These are phyloP conservation scores for Callitettix versicolor DNA, from an alignment of 1,140 invertebrate species.

Conservation along the genomic window DNA sequence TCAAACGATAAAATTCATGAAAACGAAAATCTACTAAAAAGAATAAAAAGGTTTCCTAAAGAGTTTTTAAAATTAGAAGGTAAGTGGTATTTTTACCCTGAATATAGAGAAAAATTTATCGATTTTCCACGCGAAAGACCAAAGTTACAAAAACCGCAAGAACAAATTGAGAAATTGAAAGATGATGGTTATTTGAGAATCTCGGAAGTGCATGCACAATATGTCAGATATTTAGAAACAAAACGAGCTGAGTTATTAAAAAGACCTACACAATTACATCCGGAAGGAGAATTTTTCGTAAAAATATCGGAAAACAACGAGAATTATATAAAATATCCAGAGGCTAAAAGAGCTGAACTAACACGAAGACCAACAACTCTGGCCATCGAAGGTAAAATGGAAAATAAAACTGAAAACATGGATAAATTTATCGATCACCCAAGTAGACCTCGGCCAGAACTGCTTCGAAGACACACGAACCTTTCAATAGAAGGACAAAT, in stretches of 20 bases:
- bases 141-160: conserved; percentile 3
- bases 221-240: conserved; percentile 4
- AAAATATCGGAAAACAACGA: conserved; percentile 14
- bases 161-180: neutral
- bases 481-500: conserved; percentile 22
- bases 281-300: conserved; percentile 18
- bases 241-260: conserved; percentile 1
- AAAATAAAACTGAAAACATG: conserved; percentile 14
- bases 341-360: conserved; percentile 10
- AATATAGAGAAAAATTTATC: conserved; percentile 20
- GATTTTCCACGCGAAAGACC: conserved; percentile 16
- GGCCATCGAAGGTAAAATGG: conserved; percentile 12
- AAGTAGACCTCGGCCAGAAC: conserved; percentile 6
- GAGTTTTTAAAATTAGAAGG: conserved; percentile 15
- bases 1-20: too few species aligned
- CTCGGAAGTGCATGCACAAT: conserved; percentile 10
- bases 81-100: conserved; percentile 11
- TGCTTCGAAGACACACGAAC: conserved; percentile 18
- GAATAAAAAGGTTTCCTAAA: too few species aligned
- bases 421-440: conserved; percentile 19
- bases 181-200: neutral
- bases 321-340: conserved; percentile 6
- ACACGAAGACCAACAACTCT: conserved; percentile 19
- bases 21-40: conserved; percentile 8
- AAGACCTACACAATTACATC: conserved; percentile 6